A percentile compares a stretch with the other conserved stretches of the same genome.
phyloP scores from a whole-genome alignment of 2,888 invertebrate species.

The Crocallis elinguaria region DNA sequence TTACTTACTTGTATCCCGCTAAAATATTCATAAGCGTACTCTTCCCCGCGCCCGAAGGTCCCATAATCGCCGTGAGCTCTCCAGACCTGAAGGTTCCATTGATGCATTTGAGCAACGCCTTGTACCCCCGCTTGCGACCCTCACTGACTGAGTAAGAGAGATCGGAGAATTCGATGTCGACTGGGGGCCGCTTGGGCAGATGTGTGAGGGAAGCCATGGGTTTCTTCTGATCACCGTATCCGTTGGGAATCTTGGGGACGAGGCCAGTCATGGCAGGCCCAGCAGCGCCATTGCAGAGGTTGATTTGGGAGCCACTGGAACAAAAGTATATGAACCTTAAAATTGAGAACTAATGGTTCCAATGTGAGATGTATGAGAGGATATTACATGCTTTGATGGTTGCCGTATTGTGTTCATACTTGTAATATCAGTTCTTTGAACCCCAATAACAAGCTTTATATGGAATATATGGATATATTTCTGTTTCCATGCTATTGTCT shows the following conservation, averaged over 20 bases:
- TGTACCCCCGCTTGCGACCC: constrained; percentile 91
- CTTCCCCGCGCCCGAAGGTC: constrained; percentile 93
- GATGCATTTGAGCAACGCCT: constrained; percentile 94
- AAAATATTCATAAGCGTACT: constrained; percentile 95
- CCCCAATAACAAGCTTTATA: no score
- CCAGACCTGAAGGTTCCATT: constrained; percentile 95
- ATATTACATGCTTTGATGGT: background rate
- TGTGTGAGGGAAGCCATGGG: constrained; percentile 91
- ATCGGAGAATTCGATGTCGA: constrained; percentile 95
- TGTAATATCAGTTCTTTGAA: no score
- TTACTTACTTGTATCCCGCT: constrained; percentile 93
- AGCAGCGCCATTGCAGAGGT: constrained; percentile 88
- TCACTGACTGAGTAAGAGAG: constrained; percentile 96
- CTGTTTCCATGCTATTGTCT: no score
- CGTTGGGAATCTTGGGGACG: constrained; percentile 90
- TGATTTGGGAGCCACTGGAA: constrained; percentile 89
- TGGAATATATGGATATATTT: no score
- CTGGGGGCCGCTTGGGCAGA: constrained; percentile 93
- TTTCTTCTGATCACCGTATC: constrained; percentile 88
- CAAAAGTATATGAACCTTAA: constrained; percentile 15
- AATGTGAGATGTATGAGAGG: background rate
- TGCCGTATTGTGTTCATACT: no score
- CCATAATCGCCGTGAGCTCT: constrained; percentile 98
- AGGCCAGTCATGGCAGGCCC: constrained; percentile 79
- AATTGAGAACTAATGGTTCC: background rate